Evolutionary conservation across 2,113 vertebrate species (phyloP), one percentile per base, ranked within the genome.

Genomic region (Elgaria multicarinata): DNA sequence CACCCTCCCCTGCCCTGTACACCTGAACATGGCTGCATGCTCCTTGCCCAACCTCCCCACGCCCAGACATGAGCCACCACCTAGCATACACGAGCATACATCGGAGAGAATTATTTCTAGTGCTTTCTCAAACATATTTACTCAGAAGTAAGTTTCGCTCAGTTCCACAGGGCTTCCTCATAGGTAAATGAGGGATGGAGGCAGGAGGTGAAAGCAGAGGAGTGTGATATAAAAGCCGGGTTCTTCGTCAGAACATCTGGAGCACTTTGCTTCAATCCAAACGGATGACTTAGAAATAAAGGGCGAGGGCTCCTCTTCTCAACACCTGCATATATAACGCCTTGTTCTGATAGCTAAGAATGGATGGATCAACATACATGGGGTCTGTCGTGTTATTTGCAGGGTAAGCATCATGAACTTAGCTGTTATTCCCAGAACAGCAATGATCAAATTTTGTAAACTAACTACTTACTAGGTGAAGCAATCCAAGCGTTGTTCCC

Each of bases 401-500:
- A 55, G 50, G 6, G 24, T n/a, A 50, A 72, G 44, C 33, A 26
- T 75, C n/a, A 18, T 50, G 33, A 78, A 66, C 16, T n/a, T 42
- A 14, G 42, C 4, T 79, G 42, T 31, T 53, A 67, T 53, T 69
- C 33, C 33, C n/a, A 87, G 75, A 78, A 50, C 44, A 50, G 4
- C 26, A 44, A 78, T 31, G 26, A 53, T 78, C 76, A 78, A 28
- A 46, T 50, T 78, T 33, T 20, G 42, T 55, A 62, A 71, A 22
- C 24, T 28, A 75, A 6, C 46, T 6, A 14, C 3, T n/a, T 3
- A 44, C 1, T 83, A 22, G 9, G 12, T 2, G 7, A 0, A n/a
- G 69, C 9, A 0, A 16, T n/a, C 6, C 0, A 42, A 44, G n/a
- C n/a, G n/a, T n/a, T n/a, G n/a, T n/a, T n/a, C n/a, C n/a, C n/a